A percentile compares a stretch with the other conserved stretches of the same genome.
Evolutionary conservation across 2,113 vertebrate genomes (phyloP).

Genomic region (Andinoacara biseriatus): DNA sequence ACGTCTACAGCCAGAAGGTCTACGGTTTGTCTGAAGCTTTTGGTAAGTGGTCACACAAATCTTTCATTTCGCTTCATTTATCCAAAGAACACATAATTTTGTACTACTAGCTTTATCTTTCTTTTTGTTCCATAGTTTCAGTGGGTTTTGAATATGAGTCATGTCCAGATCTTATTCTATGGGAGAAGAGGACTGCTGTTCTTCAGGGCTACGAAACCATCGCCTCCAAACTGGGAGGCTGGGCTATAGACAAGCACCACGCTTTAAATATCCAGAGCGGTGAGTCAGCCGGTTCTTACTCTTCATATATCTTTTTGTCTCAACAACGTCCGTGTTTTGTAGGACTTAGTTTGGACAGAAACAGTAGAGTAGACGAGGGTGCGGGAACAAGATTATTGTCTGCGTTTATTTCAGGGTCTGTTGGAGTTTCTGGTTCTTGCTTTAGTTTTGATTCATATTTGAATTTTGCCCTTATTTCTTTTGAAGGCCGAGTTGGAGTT

Average conservation of each 20-base stretch:
- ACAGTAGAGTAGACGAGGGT: not conserved
- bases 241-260: slow-evolving; percentile 95
- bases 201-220: slow-evolving; percentile 94
- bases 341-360: not conserved
- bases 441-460: too few relatives aligned
- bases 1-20: slow-evolving; percentile 98
- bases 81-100: not conserved
- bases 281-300: slow-evolving; percentile 68
- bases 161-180: slow-evolving; percentile 95
- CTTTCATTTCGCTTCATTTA: not conserved
- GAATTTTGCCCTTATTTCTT: not conserved
- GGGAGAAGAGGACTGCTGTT: slow-evolving; percentile 96
- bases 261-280: slow-evolving; percentile 97
- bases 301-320: not conserved
- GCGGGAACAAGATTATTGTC: not conserved
- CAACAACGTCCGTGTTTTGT: not conserved
- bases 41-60: slow-evolving; percentile 77
- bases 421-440: too few relatives aligned
- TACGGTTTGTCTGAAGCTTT: slow-evolving; percentile 95
- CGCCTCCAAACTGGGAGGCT: slow-evolving; percentile 94
- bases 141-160: slow-evolving; percentile 98
- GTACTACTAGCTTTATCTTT: not conserved
- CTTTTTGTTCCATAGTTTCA: slow-evolving; percentile 83
- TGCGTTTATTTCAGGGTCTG: too few relatives aligned
- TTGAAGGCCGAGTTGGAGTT: not conserved